Percentiles rank a stretch among this genome's conserved stretches.
Conservation (phyloP, 2,797 vertebrate genomes). For the Crypturellus tataupa region DNA sequence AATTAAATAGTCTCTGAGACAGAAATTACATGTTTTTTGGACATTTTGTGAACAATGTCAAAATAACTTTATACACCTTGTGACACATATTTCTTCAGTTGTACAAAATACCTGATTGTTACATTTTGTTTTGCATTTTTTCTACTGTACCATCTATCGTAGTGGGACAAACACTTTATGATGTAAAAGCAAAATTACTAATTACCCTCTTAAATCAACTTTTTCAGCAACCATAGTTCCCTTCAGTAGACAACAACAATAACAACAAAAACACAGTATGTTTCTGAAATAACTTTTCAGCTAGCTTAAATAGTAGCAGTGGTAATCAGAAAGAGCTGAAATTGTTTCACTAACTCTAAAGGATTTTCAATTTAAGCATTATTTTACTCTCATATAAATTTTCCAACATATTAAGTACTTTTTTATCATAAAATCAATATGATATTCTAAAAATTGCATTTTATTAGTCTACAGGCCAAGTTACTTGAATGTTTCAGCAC, state of each 20-base stretch:
- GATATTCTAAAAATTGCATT: constrained; percentile 57
- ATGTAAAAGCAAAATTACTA: neutral
- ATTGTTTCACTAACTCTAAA: constrained; percentile 37
- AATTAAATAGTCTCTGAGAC: neutral
- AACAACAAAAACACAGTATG: neutral
- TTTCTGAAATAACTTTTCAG: constrained; percentile 7
- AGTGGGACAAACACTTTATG: neutral
- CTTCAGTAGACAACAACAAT: neutral
- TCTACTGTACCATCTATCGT: neutral
- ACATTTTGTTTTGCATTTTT: neutral
- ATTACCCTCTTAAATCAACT: neutral
- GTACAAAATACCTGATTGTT: neutral
- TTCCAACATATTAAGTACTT: constrained; percentile 33
- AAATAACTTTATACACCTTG: neutral
- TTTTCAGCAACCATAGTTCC: neutral
- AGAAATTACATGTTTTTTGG: neutral
- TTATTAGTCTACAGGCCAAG: constrained; percentile 35
- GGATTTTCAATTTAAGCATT: constrained; percentile 54
- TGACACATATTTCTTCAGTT: neutral
- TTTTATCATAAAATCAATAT: constrained; percentile 65
- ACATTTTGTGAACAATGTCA: neutral
- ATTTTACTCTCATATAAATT: constrained; percentile 56
- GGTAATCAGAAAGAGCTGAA: neutral
- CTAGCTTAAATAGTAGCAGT: neutral
- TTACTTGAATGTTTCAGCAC: constrained; percentile 44